Percentiles rank a stretch among this genome's conserved stretches.
phyloP scores from a whole-genome alignment of 2,797 vertebrate species.

The Chromobotia macracanthus region DNA sequence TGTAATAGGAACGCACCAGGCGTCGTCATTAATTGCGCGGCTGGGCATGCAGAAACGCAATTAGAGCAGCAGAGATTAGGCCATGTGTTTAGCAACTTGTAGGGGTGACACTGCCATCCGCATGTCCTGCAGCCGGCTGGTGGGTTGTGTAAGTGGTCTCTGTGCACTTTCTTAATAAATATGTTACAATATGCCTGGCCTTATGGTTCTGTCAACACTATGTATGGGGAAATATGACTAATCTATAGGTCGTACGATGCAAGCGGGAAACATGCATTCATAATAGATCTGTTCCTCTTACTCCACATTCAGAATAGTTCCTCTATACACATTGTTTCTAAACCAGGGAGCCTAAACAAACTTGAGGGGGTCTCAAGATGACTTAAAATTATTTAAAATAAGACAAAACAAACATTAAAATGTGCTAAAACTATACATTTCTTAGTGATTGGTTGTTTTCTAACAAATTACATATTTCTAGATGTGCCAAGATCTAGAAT shows the following conservation, averaged over 20 bases:
- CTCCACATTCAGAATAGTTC: neutral
- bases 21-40: slow-evolving; percentile 71
- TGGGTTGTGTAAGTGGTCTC: slow-evolving; percentile 5
- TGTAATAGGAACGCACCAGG: slow-evolving; percentile 56
- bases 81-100: slow-evolving; percentile 57
- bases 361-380: too few relatives aligned
- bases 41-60: slow-evolving; percentile 68
- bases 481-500: too few relatives aligned
- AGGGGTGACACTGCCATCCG: slow-evolving; percentile 48
- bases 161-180: slow-evolving; percentile 5
- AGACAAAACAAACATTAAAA: too few relatives aligned
- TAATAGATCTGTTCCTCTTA: neutral
- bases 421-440: too few relatives aligned
- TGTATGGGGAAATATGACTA: neutral
- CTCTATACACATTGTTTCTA: too few relatives aligned
- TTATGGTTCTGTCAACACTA: slow-evolving; percentile 5
- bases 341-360: too few relatives aligned
- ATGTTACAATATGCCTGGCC: neutral
- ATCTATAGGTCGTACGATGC: neutral
- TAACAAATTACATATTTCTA: too few relatives aligned
- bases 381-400: too few relatives aligned
- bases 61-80: slow-evolving; percentile 71
- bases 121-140: slow-evolving; percentile 35
- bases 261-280: neutral
- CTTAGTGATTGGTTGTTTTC: too few relatives aligned